A percentile compares a stretch with the other conserved stretches of the same genome.
phyloP scores from a whole-genome alignment of 2,113 vertebrate species.

The Chloropsis cyanopogon region DNA sequence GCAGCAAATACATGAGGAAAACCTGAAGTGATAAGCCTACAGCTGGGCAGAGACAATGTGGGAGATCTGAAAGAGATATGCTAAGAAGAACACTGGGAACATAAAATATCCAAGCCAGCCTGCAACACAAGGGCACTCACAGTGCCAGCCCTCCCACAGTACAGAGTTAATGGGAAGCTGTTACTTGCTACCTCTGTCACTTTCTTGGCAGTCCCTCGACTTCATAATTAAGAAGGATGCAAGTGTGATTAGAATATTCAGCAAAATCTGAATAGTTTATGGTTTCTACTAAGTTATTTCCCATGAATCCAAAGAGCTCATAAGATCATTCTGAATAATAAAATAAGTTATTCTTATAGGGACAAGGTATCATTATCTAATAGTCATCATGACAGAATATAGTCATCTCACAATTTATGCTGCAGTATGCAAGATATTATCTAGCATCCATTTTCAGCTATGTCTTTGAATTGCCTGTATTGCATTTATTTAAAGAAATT shows the following conservation, averaged over 20 bases:
- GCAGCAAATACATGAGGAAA: not conserved
- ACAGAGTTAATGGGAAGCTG: not conserved
- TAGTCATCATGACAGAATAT: constrained; percentile 5
- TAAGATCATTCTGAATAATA: constrained; percentile 46
- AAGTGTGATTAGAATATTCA: constrained; percentile 40
- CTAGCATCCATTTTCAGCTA: constrained; percentile 25
- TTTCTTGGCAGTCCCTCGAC: not conserved
- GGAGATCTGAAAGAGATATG: not conserved
- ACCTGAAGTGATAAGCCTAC: not conserved
- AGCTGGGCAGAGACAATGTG: not conserved
- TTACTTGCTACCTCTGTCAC: not conserved
- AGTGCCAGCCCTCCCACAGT: not conserved
- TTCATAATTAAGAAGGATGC: not conserved
- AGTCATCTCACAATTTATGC: constrained; percentile 33
- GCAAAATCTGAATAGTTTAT: constrained; percentile 41
- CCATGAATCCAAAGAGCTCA: not conserved
- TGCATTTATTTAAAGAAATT: constrained; percentile 25
- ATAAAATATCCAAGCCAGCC: not conserved
- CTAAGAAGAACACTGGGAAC: not conserved
- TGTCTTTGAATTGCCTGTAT: constrained; percentile 29
- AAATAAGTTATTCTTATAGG: constrained; percentile 46
- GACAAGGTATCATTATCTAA: constrained; percentile 48
- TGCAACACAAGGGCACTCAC: not conserved
- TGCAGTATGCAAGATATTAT: constrained; percentile 8
- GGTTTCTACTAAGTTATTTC: constrained; percentile 11